phyloP scores from a whole-genome alignment of 2,797 vertebrate species.

The Brachyalestes nurse region DNA sequence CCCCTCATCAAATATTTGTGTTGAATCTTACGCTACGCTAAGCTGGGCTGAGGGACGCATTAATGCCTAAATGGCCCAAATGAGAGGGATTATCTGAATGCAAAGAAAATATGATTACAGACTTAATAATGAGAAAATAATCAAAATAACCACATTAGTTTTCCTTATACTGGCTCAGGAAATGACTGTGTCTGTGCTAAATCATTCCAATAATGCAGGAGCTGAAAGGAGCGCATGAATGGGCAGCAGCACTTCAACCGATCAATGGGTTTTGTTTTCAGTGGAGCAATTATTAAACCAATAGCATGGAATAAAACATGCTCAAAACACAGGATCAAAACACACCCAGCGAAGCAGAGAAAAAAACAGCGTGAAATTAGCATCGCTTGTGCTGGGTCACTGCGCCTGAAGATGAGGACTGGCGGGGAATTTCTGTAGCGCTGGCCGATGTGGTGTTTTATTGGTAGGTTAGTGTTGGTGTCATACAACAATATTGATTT shows the following conservation, averaged over 20 bases:
- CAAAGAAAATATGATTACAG: constrained; percentile 46
- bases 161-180: constrained; percentile 28
- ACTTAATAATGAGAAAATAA: constrained; percentile 38
- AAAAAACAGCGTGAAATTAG: constrained; percentile 5
- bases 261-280: constrained; percentile 9
- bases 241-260: background rate
- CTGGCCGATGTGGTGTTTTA: too few species aligned
- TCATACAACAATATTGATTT: too few species aligned
- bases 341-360: background rate
- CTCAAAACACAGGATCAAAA: background rate
- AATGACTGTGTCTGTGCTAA: background rate
- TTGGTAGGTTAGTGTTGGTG: too few species aligned
- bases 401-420: background rate
- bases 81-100: constrained; percentile 26
- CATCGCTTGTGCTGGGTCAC: background rate
- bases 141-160: constrained; percentile 38
- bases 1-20: constrained; percentile 26
- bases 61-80: constrained; percentile 32
- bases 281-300: constrained; percentile 2
- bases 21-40: background rate
- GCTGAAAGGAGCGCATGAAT: background rate
- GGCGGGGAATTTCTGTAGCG: too few species aligned
- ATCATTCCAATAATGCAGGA: background rate
- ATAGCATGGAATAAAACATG: background rate
- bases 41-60: constrained; percentile 20